Evolutionary conservation across 1,140 invertebrate species (phyloP).

Genomic region (Acromyrmex charruanus): DNA sequence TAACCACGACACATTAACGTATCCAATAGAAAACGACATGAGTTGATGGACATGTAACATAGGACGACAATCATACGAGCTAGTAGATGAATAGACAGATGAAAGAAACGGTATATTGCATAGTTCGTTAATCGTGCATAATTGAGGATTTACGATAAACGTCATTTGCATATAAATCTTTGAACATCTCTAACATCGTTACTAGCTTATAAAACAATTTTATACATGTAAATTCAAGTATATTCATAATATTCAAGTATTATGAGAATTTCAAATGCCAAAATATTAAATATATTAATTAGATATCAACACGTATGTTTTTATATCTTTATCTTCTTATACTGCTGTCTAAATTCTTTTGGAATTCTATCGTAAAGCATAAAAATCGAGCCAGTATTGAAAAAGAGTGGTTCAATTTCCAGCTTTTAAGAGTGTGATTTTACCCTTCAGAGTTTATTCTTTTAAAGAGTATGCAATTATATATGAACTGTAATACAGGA

Average conservation of each 20-base stretch:
- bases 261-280: not conserved
- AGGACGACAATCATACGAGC: constrained; percentile 27
- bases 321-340: not conserved
- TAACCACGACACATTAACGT: constrained; percentile 15
- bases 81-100: constrained; percentile 23
- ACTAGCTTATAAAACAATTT: not conserved
- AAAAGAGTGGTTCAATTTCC: no score
- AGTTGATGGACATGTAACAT: constrained; percentile 58
- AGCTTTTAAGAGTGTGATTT: no score
- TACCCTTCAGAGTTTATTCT: no score
- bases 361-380: no score
- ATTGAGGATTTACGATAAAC: constrained; percentile 7
- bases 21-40: constrained; percentile 51
- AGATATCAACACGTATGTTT: not conserved
- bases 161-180: constrained; percentile 34
- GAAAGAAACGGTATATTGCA: constrained; percentile 62
- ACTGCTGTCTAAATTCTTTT: no score
- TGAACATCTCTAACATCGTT: not conserved
- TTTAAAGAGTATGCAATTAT: not conserved
- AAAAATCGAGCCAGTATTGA: no score
- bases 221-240: not conserved
- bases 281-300: not conserved
- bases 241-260: not conserved
- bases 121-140: constrained; percentile 15
- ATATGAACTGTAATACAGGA: not conserved